Evolutionary conservation across 2,888 invertebrate genomes (phyloP), one percentile per base, ranked within the genome.

Genomic region (Choristoneura rosaceana): DNA sequence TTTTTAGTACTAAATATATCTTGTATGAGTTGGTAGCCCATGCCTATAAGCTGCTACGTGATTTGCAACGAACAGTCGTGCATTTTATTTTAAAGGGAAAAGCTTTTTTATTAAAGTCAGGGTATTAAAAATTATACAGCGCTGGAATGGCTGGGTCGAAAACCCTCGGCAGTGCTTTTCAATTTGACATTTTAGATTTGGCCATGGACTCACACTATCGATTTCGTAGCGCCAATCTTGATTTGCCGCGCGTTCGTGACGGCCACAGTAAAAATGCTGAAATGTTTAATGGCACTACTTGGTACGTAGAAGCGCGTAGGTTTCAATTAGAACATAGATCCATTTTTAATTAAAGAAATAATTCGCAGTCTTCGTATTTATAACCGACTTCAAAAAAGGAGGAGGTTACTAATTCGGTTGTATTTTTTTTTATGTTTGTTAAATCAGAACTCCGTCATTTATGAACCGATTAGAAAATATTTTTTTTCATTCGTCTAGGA

Each of bases 211-310:
- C 55, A 55, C 59, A 59, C 59, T 59, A 59, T 59, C n/a, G 59
- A 59, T 59, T 34, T n/a, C 10, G 59, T n/a, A 59, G 59, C 34
- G 59, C 34, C 59, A 59, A 59, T 59, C 34, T 34, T 59, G 59
- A 59, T 59, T 59, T 34, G 34, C 59, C 34, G 59, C 25, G 55
- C 12, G 25, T 59, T 59, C 59, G 34, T 59, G 59, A 59, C 34
- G 34, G 34, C 59, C 34, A 34, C 34, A 34, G 33, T 59, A 59
- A 59, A 59, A 59, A 14, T 15, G 34, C 59, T 59, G n/a, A 59
- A 59, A 45, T 45, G 17, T 61, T 61, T 61, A 38, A 41, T 61
- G 60, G 38, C n/a, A 61, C 12, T 14, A 25, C 62, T 62, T 59
- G 33, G 59, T 34, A 59, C 59, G 34, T 34, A 59, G 34, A 33